Evolutionary conservation across 2,888 invertebrate genomes (phyloP), one percentile per base, ranked within the genome.

Genomic region (Cephus pulcher): DNA sequence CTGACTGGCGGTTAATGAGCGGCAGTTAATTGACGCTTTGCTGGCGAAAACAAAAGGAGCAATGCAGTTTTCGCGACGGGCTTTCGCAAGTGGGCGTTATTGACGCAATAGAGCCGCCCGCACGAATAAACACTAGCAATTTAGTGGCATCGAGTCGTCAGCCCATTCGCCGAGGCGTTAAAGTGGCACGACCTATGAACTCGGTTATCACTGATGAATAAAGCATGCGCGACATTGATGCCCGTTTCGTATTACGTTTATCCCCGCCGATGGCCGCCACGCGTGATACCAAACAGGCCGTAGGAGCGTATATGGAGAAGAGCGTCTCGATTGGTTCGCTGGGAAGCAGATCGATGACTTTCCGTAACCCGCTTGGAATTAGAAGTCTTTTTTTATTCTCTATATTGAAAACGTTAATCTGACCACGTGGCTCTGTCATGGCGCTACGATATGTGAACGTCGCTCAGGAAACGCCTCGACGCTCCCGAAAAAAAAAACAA

Each of bases 141-240:
- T 84, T 80, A 82, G 81, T 76, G 73, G 75, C 34, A 6, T 9
- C 56, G 56, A 56, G 9, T 9, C 56, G 56, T 23, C 23, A 23
- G 56, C 23, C 56, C 56, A 2, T 56, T 23, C 75, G 75, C 37
- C 73, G 80, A 77, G 76, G 79, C 80, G 81, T 82, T 79, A 79
- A 83, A 82, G 75, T 75, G 74, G 34, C 74, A 70, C 78, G 83
- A 86, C 82, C 86, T 81, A 75, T 73, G 82, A 82, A 82, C 83
- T 81, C 70, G 70, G 75, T 85, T 82, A 82, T 86, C 82, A 78
- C 74, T 73, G 69, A 80, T 83, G 83, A 85, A 86, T 83, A 82
- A 85, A 83, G 83, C 78, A 86, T 84, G 78, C 9, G 2, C 56
- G 56, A 23, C 56, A 56, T 40, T 6, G 40, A 56, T 56, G 23